Conservation (phyloP, 2,888 invertebrate genomes). For the Sminthurides aquaticus region DNA sequence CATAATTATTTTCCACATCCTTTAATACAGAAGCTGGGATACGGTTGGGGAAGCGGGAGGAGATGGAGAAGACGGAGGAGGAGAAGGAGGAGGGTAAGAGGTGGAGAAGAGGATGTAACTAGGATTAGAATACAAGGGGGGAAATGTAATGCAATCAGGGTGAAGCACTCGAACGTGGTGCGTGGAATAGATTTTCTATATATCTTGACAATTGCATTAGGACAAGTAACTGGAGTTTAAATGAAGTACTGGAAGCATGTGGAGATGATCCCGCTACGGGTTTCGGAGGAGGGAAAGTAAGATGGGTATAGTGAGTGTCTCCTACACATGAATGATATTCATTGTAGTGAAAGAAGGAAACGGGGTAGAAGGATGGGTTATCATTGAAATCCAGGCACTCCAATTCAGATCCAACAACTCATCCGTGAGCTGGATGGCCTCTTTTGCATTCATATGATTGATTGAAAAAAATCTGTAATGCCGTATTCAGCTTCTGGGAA, state of each 20-base stretch:
- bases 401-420: not conserved
- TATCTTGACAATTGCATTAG: not conserved
- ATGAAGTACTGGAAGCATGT: no score
- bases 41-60: no score
- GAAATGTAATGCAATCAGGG: not conserved
- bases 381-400: not conserved
- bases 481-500: no score
- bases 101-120: no score
- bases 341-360: not conserved
- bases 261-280: no score
- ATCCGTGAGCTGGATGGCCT: not conserved
- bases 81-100: not conserved
- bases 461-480: no score
- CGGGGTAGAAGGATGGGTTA: not conserved
- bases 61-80: not conserved
- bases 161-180: not conserved
- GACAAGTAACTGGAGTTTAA: not conserved
- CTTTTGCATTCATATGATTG: not conserved
- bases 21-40: no score
- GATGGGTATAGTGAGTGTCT: not conserved
- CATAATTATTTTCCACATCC: constrained; percentile 37
- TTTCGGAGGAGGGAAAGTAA: not conserved
- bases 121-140: no score
- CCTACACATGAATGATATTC: not conserved
- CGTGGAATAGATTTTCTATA: not conserved